Evolutionary conservation across 2,888 invertebrate genomes (phyloP).

Genomic region (Eucera pruinosa): DNA sequence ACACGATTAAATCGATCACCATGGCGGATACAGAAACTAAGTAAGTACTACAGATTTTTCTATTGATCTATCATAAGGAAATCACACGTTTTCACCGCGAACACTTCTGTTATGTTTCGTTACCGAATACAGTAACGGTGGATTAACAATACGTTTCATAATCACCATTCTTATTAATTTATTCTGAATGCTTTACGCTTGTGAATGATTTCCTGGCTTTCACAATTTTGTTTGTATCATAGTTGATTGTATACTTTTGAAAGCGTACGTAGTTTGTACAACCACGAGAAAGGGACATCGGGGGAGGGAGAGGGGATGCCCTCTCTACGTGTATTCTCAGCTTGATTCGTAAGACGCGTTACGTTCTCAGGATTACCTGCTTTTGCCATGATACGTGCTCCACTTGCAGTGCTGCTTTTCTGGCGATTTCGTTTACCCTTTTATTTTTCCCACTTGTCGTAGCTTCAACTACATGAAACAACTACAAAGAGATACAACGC

Average conservation of each 20-base stretch:
- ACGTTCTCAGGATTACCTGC: constrained; percentile 71
- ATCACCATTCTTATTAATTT: not conserved
- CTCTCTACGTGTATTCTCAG: constrained; percentile 68
- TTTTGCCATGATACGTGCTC: constrained; percentile 64
- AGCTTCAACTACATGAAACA: constrained; percentile 12
- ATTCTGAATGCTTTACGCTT: not conserved
- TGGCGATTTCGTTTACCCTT: constrained; percentile 49
- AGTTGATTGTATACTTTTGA: constrained; percentile 37
- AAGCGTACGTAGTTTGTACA: constrained; percentile 48
- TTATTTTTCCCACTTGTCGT: constrained; percentile 49
- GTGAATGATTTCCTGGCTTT: constrained; percentile 7
- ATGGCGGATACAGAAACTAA: constrained; percentile 76
- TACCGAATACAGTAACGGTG: constrained; percentile 29
- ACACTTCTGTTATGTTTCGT: constrained; percentile 40
- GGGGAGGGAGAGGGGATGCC: constrained; percentile 59
- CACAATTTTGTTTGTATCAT: constrained; percentile 24
- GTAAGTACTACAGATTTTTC: constrained; percentile 63
- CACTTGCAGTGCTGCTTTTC: constrained; percentile 62
- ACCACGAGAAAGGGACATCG: constrained; percentile 57
- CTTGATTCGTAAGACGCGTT: constrained; percentile 71
- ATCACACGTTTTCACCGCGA: constrained; percentile 48
- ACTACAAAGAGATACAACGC: constrained; percentile 5
- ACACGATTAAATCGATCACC: constrained; percentile 60
- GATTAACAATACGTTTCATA: constrained; percentile 18
- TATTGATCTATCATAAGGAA: constrained; percentile 56